phyloP scores from a whole-genome alignment of 2,113 vertebrate genomes.

The Dermatemys mawii region DNA sequence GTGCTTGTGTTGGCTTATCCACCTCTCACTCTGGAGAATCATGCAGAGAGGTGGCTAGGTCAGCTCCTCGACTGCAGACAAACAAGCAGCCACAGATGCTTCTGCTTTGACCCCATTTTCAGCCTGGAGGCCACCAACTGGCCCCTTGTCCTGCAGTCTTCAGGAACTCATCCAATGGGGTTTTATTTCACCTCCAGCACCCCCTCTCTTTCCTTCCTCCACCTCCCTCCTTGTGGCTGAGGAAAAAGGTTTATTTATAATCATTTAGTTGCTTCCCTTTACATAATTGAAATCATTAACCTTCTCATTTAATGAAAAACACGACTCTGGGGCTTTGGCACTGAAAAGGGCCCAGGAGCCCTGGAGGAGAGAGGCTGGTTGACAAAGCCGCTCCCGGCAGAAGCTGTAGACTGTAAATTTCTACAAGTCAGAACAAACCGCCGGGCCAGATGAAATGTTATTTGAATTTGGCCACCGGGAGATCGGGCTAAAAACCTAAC shows the following conservation, averaged over 20 bases:
- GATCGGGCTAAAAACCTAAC: slow-evolving; percentile 31
- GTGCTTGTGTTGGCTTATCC: background rate
- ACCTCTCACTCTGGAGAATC: background rate
- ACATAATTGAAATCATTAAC: slow-evolving; percentile 73
- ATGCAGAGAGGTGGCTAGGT: background rate
- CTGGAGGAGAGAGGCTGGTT: background rate
- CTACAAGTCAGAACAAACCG: background rate
- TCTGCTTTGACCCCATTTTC: background rate
- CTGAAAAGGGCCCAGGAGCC: background rate
- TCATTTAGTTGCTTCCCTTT: slow-evolving; percentile 64
- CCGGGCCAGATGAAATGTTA: background rate
- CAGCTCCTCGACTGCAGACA: background rate
- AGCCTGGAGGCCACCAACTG: background rate
- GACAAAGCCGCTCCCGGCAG: slow-evolving; percentile 5
- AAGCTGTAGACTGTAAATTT: background rate
- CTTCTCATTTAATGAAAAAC: slow-evolving; percentile 75
- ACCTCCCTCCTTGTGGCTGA: background rate
- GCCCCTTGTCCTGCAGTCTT: background rate
- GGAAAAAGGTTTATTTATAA: slow-evolving; percentile 64
- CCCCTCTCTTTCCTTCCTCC: background rate
- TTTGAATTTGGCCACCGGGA: slow-evolving; percentile 60
- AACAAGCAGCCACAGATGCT: background rate
- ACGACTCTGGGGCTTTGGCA: background rate
- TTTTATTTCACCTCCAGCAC: background rate
- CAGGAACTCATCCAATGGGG: background rate